phyloP scores from a whole-genome alignment of 1,140 invertebrate genomes.

The Orchesella cincta region DNA sequence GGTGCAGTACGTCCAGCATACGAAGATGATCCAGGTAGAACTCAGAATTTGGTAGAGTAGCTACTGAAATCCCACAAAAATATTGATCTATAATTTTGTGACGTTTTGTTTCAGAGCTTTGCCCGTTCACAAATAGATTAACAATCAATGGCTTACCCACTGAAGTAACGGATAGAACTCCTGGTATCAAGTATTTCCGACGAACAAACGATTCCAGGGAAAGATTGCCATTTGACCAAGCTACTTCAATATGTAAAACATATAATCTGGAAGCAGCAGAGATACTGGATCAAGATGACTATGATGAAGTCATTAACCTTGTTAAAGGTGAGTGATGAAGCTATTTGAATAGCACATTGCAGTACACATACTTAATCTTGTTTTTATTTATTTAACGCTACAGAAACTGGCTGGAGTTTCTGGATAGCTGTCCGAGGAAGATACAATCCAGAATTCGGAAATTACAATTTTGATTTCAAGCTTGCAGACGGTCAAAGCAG shows the following conservation, averaged over 20 bases:
- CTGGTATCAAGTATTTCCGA: background rate
- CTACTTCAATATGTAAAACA: background rate
- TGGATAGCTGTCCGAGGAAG: background rate
- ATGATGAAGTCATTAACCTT: background rate
- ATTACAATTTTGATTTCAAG: background rate
- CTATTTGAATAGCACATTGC: background rate
- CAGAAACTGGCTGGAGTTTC: background rate
- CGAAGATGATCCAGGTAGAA: conserved; percentile 7
- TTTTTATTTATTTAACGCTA: background rate
- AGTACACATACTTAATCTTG: background rate
- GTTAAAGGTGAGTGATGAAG: background rate
- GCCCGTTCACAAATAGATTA: background rate
- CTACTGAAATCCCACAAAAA: background rate
- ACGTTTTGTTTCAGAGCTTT: background rate
- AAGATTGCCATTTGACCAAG: background rate
- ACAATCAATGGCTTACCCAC: background rate
- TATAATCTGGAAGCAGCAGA: background rate
- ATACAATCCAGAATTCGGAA: background rate
- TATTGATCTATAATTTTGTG: background rate
- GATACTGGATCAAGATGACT: conserved; percentile 1
- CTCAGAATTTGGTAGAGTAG: background rate
- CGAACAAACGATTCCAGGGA: background rate
- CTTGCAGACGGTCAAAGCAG: background rate
- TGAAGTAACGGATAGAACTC: background rate
- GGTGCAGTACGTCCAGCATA: background rate